These are phyloP conservation scores for Chrosomus eos DNA, from an alignment of 2,797 vertebrate species.

Conservation along the genomic window DNA sequence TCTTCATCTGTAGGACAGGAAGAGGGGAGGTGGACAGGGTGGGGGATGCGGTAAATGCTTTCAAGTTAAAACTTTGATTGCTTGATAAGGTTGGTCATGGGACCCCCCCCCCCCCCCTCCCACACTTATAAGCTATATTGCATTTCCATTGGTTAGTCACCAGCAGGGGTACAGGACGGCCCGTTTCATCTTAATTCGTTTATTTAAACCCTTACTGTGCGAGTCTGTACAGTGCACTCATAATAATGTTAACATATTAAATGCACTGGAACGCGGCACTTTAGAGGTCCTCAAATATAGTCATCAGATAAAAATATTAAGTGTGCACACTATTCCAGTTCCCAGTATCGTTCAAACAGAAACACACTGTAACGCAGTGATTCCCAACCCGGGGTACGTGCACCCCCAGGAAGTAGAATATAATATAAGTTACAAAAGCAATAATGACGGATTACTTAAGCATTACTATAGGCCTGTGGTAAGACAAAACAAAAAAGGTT, in stretches of 20 bases:
- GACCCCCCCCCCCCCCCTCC: too few species aligned
- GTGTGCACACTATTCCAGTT: background rate
- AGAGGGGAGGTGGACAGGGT: slow-evolving; percentile 22
- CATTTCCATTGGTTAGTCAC: slow-evolving; percentile 65
- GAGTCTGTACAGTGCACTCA: slow-evolving; percentile 49
- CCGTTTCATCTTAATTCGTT: slow-evolving; percentile 39
- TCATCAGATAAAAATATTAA: slow-evolving; percentile 6
- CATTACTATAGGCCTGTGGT: background rate
- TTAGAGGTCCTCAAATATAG: slow-evolving; percentile 42
- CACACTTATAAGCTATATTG: slow-evolving; percentile 64
- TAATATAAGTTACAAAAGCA: background rate
- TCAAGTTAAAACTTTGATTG: slow-evolving; percentile 61
- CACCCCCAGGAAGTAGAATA: background rate
- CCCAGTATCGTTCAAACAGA: background rate
- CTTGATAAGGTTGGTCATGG: slow-evolving; percentile 67
- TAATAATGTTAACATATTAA: slow-evolving; percentile 72
- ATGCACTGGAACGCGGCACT: slow-evolving; percentile 58
- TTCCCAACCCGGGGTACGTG: background rate
- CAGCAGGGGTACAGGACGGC: slow-evolving; percentile 42
- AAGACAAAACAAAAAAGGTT: background rate
- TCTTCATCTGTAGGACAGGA: slow-evolving; percentile 58
- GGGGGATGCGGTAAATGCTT: slow-evolving; percentile 48
- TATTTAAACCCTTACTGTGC: slow-evolving; percentile 39
- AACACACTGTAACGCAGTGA: background rate
- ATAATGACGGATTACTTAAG: background rate